Percentiles rank a stretch among this genome's conserved stretches.
Evolutionary conservation across 2,888 invertebrate species (phyloP).

Genomic region (Hylaea fasciaria): DNA sequence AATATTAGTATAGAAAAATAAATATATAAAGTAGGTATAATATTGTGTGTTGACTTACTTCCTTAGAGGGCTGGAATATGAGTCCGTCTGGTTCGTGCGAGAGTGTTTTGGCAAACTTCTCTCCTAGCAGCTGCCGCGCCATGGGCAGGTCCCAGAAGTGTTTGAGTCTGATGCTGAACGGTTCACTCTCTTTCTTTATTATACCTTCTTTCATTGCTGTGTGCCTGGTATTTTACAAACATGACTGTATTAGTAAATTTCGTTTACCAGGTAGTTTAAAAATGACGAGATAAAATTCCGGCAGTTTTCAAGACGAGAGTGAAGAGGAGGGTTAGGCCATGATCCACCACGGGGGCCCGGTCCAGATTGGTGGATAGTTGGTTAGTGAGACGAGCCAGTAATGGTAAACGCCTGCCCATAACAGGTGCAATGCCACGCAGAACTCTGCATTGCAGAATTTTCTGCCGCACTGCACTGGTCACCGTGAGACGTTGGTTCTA

Average conservation of each 20-base stretch:
- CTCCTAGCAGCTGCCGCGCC: conserved; percentile 89
- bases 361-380: too few species aligned
- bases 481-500: too few species aligned
- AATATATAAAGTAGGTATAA: neutral
- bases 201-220: conserved; percentile 90
- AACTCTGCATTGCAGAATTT: too few species aligned
- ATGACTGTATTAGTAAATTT: neutral
- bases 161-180: conserved; percentile 96
- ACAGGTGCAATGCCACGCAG: too few species aligned
- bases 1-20: neutral
- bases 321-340: too few species aligned
- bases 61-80: conserved; percentile 97
- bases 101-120: conserved; percentile 93
- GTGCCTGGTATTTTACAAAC: conserved; percentile 75
- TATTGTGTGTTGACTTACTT: conserved; percentile 75
- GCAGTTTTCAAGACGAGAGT: too few species aligned
- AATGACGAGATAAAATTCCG: too few species aligned
- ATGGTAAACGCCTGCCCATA: too few species aligned
- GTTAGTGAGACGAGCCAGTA: too few species aligned
- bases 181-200: conserved; percentile 91
- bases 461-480: too few species aligned
- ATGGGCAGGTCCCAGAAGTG: conserved; percentile 95
- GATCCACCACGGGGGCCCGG: too few species aligned
- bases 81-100: conserved; percentile 98
- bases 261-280: neutral